Percentiles rank a stretch among this genome's conserved stretches.
phyloP scores from a whole-genome alignment of 1,140 invertebrate species.

The Uloborus diversus region DNA sequence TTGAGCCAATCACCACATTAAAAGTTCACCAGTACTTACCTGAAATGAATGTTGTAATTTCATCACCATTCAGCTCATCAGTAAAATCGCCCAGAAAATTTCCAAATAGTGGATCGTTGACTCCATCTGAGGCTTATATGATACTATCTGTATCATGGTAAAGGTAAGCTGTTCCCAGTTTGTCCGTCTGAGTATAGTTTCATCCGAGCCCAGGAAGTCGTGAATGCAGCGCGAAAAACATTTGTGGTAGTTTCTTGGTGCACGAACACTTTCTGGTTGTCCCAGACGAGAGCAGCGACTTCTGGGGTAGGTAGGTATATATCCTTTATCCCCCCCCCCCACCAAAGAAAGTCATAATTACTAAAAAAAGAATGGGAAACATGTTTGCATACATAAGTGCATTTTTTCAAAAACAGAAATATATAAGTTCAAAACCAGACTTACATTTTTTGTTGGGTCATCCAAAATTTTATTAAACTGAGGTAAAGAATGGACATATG shows the following conservation, averaged over 20 bases:
- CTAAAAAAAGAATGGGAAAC: not conserved
- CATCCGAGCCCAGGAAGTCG: too few species aligned
- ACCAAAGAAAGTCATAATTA: not conserved
- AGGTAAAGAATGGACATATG: not conserved
- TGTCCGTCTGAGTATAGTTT: not conserved
- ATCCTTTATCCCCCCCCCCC: too few species aligned
- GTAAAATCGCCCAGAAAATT: constrained; percentile 23
- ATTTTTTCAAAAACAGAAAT: not conserved
- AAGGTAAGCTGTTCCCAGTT: not conserved
- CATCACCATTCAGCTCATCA: not conserved
- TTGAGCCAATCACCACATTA: not conserved
- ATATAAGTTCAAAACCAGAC: not conserved
- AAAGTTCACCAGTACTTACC: not conserved
- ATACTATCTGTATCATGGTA: constrained; percentile 9
- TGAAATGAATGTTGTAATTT: not conserved
- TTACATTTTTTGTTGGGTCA: constrained; percentile 7
- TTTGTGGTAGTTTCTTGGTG: not conserved
- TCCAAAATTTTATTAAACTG: not conserved
- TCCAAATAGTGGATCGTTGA: not conserved
- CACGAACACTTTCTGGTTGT: not conserved
- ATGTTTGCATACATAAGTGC: not conserved
- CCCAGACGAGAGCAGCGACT: not conserved
- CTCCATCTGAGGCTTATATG: not conserved
- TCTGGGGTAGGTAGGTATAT: not conserved
- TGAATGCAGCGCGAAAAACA: constrained; percentile 5